Conservation (phyloP, 2,888 invertebrate species). For the Cantharis rustica region DNA sequence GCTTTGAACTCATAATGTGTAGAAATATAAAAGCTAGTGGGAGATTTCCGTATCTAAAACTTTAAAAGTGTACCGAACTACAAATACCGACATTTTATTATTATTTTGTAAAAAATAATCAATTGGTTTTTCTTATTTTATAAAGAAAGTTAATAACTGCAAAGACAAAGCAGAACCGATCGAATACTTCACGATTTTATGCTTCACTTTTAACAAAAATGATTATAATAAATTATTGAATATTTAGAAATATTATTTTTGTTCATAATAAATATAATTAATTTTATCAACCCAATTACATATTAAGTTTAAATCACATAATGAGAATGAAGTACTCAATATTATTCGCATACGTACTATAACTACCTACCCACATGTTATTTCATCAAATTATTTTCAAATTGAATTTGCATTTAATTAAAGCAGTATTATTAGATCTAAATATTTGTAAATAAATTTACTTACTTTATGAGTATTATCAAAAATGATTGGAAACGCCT, state of each 20-base stretch:
- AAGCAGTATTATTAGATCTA: background rate
- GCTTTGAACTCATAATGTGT: background rate
- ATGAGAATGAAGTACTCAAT: background rate
- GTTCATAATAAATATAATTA: too few species aligned
- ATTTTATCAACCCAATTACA: too few species aligned
- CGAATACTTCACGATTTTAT: background rate
- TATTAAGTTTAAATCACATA: too few species aligned
- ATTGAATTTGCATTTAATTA: background rate
- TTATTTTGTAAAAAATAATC: background rate
- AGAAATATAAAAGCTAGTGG: background rate
- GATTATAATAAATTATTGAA: too few species aligned
- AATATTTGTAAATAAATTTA: background rate
- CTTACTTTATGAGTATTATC: background rate
- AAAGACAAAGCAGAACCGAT: too few species aligned
- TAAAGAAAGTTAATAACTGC: background rate
- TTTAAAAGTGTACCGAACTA: background rate
- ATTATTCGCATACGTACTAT: background rate
- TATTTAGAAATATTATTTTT: too few species aligned
- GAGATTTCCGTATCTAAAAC: background rate
- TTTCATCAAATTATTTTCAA: background rate
- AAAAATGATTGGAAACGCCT: background rate
- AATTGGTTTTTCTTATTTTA: background rate
- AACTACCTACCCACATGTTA: too few species aligned
- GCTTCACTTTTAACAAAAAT: too few species aligned
- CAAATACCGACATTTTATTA: background rate